Evolutionary conservation across 2,797 vertebrate species (phyloP).

Genomic region (Hephaestus fuliginosus): DNA sequence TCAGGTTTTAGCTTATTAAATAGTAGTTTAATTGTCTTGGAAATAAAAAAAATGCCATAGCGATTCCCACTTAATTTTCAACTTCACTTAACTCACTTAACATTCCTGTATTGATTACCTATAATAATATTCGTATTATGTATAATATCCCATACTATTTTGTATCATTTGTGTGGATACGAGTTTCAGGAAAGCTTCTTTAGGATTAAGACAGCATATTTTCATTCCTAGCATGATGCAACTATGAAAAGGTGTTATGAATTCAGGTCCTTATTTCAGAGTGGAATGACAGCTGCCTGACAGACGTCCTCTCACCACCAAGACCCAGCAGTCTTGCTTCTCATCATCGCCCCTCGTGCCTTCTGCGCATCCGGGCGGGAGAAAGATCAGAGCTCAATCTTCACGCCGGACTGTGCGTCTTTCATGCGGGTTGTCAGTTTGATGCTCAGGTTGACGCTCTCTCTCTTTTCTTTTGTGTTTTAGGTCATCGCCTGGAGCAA

Average conservation of each 20-base stretch:
- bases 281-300: slow-evolving; percentile 4
- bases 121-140: not conserved
- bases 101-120: not conserved
- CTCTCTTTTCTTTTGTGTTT: slow-evolving; percentile 64
- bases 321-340: slow-evolving; percentile 9
- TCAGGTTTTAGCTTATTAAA: not conserved
- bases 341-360: slow-evolving; percentile 9
- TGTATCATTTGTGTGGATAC: not conserved
- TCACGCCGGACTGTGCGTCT: slow-evolving; percentile 30
- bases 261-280: slow-evolving; percentile 3
- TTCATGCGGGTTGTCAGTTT: slow-evolving; percentile 45
- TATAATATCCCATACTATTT: not conserved
- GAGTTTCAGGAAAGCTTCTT: not conserved
- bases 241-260: slow-evolving; percentile 1
- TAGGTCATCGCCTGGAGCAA: slow-evolving; percentile 65
- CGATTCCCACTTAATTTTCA: not conserved
- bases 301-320: not conserved
- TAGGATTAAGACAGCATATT: not conserved
- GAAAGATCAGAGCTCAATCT: slow-evolving; percentile 42
- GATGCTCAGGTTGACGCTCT: slow-evolving; percentile 51
- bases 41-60: not conserved
- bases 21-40: not conserved
- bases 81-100: not conserved
- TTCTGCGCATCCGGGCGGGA: slow-evolving; percentile 28
- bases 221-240: not conserved